Evolutionary conservation across 2,888 invertebrate species (phyloP), one percentile per base, ranked within the genome.

Genomic region (Euzophera pinguis): DNA sequence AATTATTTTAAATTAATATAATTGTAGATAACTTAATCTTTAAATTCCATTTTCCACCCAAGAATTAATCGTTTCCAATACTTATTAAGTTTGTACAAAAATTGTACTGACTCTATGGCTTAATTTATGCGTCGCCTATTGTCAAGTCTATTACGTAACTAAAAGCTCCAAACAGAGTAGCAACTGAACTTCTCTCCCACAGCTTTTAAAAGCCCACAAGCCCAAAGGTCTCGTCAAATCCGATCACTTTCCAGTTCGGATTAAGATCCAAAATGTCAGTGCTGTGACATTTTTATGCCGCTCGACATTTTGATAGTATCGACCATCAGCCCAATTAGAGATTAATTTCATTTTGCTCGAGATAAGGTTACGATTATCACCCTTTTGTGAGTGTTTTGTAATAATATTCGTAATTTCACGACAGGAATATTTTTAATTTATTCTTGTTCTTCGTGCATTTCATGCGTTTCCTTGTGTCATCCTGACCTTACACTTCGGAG

Each of bases 201-300:
- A 45, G 45, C 45, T 32, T 45, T 45, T 45, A 45, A 45, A 32
- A 45, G 45, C 16, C 10, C 45, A 7, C 29, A 13, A 13, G 22
- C 32, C 32, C 58, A 63, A 68, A 67, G 67, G 65, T 63, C 69
- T 69, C 67, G 65, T 73, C 71, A 78, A 75, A 74, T 67, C 77
- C 76, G 78, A 83, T 84, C 85, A 81, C 86, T 88, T 85, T 86
- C 86, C 78, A 73, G 71, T 61, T 65, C 65, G 84, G 88, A 85
- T 89, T 90, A 87, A 80, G 73, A 75, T 75, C 76, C 80, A 66
- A 89, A 89, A 90, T 89, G 88, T 89, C 89, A 87, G 75, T 74
- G 79, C 76, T 77, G 69, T 87, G 89, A 87, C 89, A 89, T 89
- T 90, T 86, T 90, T 89, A 88, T 86, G 77, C 76, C 67, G 78